phyloP scores from a whole-genome alignment of 2,797 vertebrate species.

The Garrulus glandarius region DNA sequence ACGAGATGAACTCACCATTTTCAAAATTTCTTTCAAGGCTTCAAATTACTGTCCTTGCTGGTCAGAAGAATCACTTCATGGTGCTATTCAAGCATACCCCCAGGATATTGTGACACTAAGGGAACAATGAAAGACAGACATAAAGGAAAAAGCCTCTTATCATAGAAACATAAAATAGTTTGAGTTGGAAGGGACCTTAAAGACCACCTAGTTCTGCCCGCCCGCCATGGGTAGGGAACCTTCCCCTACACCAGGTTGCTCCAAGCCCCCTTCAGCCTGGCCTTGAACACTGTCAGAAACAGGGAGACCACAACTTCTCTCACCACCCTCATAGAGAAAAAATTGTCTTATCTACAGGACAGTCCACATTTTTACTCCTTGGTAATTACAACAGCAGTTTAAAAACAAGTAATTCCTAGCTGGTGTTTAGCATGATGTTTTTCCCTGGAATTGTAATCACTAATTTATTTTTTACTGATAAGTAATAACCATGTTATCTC shows the following conservation, averaged over 20 bases:
- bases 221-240: neutral
- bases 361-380: neutral
- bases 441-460: neutral
- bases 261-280: neutral
- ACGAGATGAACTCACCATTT: neutral
- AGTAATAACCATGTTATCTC: neutral
- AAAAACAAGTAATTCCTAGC: neutral
- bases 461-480: neutral
- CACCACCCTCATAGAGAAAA: neutral
- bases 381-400: neutral
- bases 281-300: neutral
- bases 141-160: neutral
- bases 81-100: neutral
- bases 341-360: neutral
- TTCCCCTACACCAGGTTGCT: neutral
- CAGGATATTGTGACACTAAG: neutral
- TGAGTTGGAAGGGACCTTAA: neutral
- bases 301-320: neutral
- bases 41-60: neutral
- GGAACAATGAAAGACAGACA: neutral
- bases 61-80: neutral
- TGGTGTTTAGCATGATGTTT: neutral
- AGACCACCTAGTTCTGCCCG: neutral
- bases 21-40: neutral
- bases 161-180: neutral